Percentiles rank a stretch among this genome's conserved stretches.
phyloP scores from a whole-genome alignment of 1,140 invertebrate species.

The Cecropterus lyciades region DNA sequence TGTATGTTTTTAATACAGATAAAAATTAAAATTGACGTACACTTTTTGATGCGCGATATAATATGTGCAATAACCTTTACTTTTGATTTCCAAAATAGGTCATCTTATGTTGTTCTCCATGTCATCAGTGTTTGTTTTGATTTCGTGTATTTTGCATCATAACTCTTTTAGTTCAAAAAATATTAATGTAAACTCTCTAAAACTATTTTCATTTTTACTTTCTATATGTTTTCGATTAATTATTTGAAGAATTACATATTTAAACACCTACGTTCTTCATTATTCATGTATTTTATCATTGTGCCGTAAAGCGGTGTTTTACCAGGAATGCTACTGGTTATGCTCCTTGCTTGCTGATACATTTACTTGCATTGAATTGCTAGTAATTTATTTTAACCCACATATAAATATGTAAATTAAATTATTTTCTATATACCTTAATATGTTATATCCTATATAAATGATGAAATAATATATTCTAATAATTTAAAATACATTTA shows the following conservation, averaged over 20 bases:
- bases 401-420: too few species aligned
- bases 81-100: background rate
- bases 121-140: constrained; percentile 82
- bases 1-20: constrained; percentile 13
- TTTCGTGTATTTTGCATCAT: constrained; percentile 45
- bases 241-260: background rate
- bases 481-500: too few species aligned
- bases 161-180: background rate
- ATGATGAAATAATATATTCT: too few species aligned
- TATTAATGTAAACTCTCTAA: background rate
- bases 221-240: background rate
- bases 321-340: too few species aligned
- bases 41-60: background rate
- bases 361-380: too few species aligned
- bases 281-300: constrained; percentile 8
- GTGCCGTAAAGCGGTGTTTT: constrained; percentile 2
- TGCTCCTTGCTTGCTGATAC: too few species aligned
- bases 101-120: constrained; percentile 58
- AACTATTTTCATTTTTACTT: background rate
- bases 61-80: background rate
- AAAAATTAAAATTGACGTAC: background rate
- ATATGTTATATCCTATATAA: too few species aligned
- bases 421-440: too few species aligned
- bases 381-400: too few species aligned
- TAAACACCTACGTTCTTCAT: background rate